Evolutionary conservation across 1,140 invertebrate species (phyloP).

Genomic region (Heliconius nattereri): DNA sequence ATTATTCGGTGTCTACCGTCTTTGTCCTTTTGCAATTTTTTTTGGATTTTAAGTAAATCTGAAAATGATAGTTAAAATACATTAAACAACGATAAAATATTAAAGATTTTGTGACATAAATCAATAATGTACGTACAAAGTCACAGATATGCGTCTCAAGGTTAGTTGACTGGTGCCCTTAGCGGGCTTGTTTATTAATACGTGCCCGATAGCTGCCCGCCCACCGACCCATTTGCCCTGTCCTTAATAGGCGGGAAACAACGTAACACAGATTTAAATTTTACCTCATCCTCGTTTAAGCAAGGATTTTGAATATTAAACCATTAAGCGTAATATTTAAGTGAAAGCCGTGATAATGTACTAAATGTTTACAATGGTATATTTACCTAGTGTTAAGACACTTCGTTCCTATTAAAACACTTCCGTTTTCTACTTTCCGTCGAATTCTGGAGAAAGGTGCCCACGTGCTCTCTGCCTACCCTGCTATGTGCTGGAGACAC

Average conservation of each 20-base stretch:
- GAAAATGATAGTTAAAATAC: neutral
- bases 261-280: conserved; percentile 67
- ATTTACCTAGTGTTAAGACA: neutral
- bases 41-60: neutral
- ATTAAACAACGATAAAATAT: neutral
- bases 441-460: too few species aligned
- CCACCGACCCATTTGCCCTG: conserved; percentile 58
- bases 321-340: neutral
- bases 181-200: conserved; percentile 76
- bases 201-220: conserved; percentile 62
- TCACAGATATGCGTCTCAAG: conserved; percentile 38
- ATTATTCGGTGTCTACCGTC: conserved; percentile 38
- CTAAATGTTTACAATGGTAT: neutral
- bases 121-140: neutral
- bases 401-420: too few species aligned
- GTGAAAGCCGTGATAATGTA: neutral
- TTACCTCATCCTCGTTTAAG: conserved; percentile 28
- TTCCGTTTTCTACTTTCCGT: too few species aligned
- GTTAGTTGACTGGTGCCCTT: conserved; percentile 60
- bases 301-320: conserved; percentile 12
- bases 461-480: too few species aligned
- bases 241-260: conserved; percentile 65
- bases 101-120: neutral
- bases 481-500: too few species aligned
- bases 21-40: conserved; percentile 13